Conservation (phyloP, 2,888 invertebrate genomes). For the Ariolimax columbianus region DNA sequence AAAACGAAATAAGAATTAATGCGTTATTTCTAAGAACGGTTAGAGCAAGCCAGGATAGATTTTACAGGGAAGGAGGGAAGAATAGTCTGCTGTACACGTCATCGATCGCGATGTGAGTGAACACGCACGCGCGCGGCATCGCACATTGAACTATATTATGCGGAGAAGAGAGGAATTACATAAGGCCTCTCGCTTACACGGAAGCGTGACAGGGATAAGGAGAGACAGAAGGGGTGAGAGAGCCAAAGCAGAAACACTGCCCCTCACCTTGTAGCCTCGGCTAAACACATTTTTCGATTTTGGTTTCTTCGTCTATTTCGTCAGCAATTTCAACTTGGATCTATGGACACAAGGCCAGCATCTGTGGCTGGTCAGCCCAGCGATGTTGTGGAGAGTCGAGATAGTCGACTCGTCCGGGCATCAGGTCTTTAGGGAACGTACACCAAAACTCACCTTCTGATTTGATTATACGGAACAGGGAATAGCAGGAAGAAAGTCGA, state of each 20-base stretch:
- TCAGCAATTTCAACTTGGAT: background rate
- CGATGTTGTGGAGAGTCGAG: slow-evolving; percentile 22
- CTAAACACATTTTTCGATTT: slow-evolving; percentile 33
- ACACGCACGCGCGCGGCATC: background rate
- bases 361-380: background rate
- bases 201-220: slow-evolving; percentile 17
- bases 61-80: background rate
- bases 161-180: background rate
- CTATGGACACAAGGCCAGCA: background rate
- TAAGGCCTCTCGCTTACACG: slow-evolving; percentile 15
- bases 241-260: background rate
- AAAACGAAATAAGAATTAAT: background rate
- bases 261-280: slow-evolving; percentile 40
- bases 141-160: background rate
- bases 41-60: background rate
- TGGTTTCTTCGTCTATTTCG: slow-evolving; percentile 37
- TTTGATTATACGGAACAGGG: background rate
- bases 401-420: background rate
- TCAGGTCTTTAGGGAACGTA: slow-evolving; percentile 15
- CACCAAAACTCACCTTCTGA: background rate
- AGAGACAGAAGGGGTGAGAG: slow-evolving; percentile 22
- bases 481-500: background rate
- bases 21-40: background rate
- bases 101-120: slow-evolving; percentile 24
- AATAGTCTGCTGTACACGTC: background rate